Evolutionary conservation across 2,888 invertebrate genomes (phyloP).

Genomic region (Lysandra coridon): DNA sequence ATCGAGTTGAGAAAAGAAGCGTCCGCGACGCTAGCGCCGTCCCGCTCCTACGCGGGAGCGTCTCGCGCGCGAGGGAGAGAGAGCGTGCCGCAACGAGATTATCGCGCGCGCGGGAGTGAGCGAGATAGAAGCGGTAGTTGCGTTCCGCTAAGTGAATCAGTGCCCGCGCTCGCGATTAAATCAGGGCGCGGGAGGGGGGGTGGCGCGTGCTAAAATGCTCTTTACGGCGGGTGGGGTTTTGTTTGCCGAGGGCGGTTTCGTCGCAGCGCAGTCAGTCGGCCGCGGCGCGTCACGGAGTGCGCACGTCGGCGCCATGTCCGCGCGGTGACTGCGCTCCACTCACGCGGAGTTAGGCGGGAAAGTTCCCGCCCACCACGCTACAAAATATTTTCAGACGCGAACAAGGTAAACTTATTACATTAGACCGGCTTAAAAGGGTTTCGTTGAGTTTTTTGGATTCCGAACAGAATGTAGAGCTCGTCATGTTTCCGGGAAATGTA

Average conservation of each 20-base stretch:
- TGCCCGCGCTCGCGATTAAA: constrained; percentile 80
- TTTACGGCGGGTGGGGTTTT: constrained; percentile 78
- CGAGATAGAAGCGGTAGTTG: constrained; percentile 69
- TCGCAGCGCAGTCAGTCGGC: constrained; percentile 62
- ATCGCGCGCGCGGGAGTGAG: constrained; percentile 56
- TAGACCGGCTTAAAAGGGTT: constrained; percentile 41
- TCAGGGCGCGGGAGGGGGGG: constrained; percentile 73
- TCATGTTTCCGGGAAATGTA: background rate
- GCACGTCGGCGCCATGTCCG: constrained; percentile 54
- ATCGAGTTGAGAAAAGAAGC: constrained; percentile 77
- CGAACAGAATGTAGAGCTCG: background rate
- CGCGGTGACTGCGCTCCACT: constrained; percentile 73
- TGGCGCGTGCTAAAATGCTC: constrained; percentile 76
- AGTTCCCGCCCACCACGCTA: constrained; percentile 71
- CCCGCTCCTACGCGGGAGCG: constrained; percentile 58
- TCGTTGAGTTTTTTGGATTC: background rate
- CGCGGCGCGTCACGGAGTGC: constrained; percentile 51
- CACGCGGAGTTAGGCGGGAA: constrained; percentile 71
- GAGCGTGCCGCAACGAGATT: constrained; percentile 46
- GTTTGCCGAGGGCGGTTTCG: constrained; percentile 78
- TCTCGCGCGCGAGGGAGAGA: constrained; percentile 49
- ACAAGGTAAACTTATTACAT: constrained; percentile 66
- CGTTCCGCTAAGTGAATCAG: constrained; percentile 80
- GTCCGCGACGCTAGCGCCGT: constrained; percentile 62
- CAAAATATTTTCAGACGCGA: constrained; percentile 81